phyloP scores from a whole-genome alignment of 2,888 invertebrate species.

The Tipula unca region DNA sequence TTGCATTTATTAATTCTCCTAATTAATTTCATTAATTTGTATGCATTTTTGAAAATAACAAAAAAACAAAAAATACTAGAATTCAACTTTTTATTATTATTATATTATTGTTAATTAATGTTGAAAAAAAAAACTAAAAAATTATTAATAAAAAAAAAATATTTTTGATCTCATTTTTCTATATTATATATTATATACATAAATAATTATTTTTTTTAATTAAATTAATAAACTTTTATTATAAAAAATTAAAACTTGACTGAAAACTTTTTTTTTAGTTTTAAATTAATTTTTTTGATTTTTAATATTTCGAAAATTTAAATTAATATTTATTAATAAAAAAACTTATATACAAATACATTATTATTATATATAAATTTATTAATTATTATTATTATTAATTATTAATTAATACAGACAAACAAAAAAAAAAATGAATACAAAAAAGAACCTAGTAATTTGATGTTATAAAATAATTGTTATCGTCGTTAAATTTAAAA shows the following conservation, averaged over 20 bases:
- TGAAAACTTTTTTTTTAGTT: background rate
- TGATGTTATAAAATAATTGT: conserved; percentile 14
- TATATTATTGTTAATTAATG: background rate
- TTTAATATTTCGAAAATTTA: background rate
- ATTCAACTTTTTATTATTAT: background rate
- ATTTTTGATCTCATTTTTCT: background rate
- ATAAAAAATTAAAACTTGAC: background rate
- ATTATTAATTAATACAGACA: background rate
- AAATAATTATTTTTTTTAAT: background rate
- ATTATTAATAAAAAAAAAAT: background rate
- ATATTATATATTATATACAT: background rate
- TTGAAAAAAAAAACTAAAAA: background rate
- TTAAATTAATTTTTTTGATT: background rate
- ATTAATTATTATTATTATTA: background rate
- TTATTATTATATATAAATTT: background rate
- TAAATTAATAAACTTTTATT: background rate
- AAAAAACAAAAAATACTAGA: background rate
- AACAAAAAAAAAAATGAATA: background rate
- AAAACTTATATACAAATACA: background rate
- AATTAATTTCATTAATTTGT: background rate
- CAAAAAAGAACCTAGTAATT: background rate
- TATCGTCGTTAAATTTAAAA: background rate
- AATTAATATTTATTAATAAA: background rate
- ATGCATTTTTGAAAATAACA: too few relatives aligned
- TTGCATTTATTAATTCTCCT: background rate